Evolutionary conservation across 2,888 invertebrate genomes (phyloP), one percentile per base, ranked within the genome.

Genomic region (Callyntrura sp.): DNA sequence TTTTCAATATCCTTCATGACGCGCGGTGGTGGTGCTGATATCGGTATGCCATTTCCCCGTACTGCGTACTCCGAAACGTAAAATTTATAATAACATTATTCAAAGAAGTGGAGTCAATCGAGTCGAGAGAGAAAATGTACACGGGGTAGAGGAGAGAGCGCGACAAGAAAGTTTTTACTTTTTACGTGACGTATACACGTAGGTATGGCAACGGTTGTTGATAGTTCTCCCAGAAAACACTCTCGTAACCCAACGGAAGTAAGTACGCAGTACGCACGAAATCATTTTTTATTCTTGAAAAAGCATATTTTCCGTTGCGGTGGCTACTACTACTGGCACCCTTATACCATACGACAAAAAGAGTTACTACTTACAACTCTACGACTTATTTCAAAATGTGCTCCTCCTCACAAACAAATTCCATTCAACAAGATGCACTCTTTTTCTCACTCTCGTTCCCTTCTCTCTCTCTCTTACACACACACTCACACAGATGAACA

Each of bases 381-480:
- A 60, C 82, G 12, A 57, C 68, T 84, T 78, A 48, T 70, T 89
- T 79, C 78, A 89, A 84, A 85, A 79, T 20, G 68, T 84, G 68
- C 55, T 83, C 68, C 76, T 81, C 68, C 73, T 82, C 57, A 57
- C 82, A 17, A 62, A 0, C 9, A 68, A 60, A 43, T 65, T 62
- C 65, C 79, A 88, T 78, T 79, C 84, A 89, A 60, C 78, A 68
- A 76, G 35, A 35, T 6, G 35, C 35, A 35, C 35, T 35, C 35
- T 35, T 35, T n/a, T n/a, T n/a, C n/a, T n/a, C n/a, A n/a, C n/a
- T n/a, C n/a, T n/a, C n/a, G n/a, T n/a, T n/a, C n/a, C n/a, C n/a
- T n/a, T n/a, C n/a, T n/a, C n/a, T n/a, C n/a, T 35, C 35, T 35
- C 35, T 35, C 35, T 35, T 35, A 4, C 35, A 35, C 35, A 35